phyloP scores from a whole-genome alignment of 2,797 vertebrate genomes.

The Argya squamiceps region DNA sequence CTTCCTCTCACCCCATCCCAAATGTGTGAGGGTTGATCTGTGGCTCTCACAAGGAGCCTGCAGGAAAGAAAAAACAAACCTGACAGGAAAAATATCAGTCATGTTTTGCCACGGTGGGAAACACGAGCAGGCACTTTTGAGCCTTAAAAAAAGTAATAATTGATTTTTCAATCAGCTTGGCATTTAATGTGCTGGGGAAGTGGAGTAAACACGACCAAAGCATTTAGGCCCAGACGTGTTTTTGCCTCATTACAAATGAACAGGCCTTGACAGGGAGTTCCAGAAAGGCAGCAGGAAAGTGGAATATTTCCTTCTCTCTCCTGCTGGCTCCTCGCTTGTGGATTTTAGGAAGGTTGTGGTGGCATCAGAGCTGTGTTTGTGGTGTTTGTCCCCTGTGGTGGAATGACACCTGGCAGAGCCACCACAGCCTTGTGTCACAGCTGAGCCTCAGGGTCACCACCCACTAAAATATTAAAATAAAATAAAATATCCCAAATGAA shows the following conservation, averaged over 20 bases:
- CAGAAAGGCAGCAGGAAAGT: neutral
- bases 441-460: accelerated
- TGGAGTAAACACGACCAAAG: neutral
- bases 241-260: neutral
- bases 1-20: neutral
- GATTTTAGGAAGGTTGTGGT: accelerated
- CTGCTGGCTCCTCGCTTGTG: accelerated
- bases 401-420: neutral
- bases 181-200: conserved; percentile 13
- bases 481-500: no score
- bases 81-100: neutral
- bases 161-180: conserved; percentile 62
- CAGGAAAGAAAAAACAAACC: neutral
- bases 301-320: neutral
- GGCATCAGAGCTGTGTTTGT: neutral
- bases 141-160: conserved; percentile 15
- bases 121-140: neutral
- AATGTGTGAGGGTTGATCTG: accelerated
- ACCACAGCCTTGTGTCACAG: accelerated
- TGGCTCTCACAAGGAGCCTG: neutral
- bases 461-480: no score
- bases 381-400: neutral
- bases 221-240: neutral
- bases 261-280: neutral
- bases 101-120: neutral